These are phyloP conservation scores for Catostomus latipinnis DNA, from an alignment of 2,797 vertebrate genomes.

Conservation along the genomic window DNA sequence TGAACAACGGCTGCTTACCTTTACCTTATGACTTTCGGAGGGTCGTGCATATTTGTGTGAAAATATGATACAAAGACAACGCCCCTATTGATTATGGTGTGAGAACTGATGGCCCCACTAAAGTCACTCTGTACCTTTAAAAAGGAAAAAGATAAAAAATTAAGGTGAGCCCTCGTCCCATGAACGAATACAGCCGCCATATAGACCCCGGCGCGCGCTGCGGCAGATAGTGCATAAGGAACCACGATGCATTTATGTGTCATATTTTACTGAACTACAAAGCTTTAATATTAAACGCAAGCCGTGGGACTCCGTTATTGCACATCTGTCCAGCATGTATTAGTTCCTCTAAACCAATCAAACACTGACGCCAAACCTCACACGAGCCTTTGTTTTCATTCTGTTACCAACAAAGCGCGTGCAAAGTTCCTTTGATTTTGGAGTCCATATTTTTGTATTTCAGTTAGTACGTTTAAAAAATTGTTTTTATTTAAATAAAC, in stretches of 20 bases:
- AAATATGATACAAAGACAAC: conserved; percentile 51
- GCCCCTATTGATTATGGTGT: conserved; percentile 52
- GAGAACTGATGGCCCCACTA: conserved; percentile 23
- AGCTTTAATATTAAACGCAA: conserved; percentile 45
- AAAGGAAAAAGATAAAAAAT: conserved; percentile 34
- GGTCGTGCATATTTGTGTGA: conserved; percentile 46
- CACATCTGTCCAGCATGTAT: conserved; percentile 48
- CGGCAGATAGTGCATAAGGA: conserved; percentile 43
- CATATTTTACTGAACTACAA: conserved; percentile 41
- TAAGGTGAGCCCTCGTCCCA: conserved; percentile 40
- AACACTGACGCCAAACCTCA: conserved; percentile 8
- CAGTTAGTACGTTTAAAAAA: conserved; percentile 54
- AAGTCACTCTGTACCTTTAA: conserved; percentile 57
- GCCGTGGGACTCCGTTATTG: conserved; percentile 32
- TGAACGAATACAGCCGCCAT: conserved; percentile 20
- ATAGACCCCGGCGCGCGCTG: conserved; percentile 29
- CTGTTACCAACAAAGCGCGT: conserved; percentile 45
- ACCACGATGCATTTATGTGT: conserved; percentile 40
- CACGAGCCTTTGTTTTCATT: conserved; percentile 57
- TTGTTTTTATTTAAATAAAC: conserved; percentile 66
- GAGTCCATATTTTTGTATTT: conserved; percentile 69
- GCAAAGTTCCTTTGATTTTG: conserved; percentile 58
- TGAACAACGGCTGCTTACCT: conserved; percentile 39
- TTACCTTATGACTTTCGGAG: conserved; percentile 45
- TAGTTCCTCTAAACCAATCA: conserved; percentile 3